A percentile compares a stretch with the other conserved stretches of the same genome.
phyloP scores from a whole-genome alignment of 2,888 invertebrate genomes.

The Nebria salina region DNA sequence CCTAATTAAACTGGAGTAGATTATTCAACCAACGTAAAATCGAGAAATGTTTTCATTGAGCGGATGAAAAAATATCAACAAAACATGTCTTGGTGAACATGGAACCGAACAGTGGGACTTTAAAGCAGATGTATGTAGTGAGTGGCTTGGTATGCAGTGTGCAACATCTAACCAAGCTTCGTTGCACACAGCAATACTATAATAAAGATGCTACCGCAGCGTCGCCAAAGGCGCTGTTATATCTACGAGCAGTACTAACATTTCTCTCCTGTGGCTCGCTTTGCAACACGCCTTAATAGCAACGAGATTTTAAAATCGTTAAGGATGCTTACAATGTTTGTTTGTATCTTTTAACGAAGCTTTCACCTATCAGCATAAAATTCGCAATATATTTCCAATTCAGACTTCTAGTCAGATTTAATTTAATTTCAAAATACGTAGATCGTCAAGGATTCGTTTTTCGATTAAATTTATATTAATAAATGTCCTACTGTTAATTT shows the following conservation, averaged over 20 bases:
- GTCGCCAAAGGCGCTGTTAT: constrained; percentile 13
- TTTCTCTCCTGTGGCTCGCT: neutral
- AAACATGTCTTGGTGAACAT: constrained; percentile 3
- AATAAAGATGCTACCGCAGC: constrained; percentile 18
- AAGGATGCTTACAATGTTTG: neutral
- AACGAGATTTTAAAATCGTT: constrained; percentile 7
- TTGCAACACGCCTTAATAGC: constrained; percentile 8
- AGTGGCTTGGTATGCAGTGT: neutral
- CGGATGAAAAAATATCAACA: neutral
- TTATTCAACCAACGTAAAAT: neutral
- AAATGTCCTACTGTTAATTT: too few relatives aligned
- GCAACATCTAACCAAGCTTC: neutral
- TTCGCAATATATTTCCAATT: neutral
- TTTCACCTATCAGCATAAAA: neutral
- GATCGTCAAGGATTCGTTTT: too few relatives aligned
- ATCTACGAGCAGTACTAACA: neutral
- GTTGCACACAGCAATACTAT: neutral
- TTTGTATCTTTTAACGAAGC: neutral
- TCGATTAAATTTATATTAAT: too few relatives aligned
- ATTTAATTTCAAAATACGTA: neutral
- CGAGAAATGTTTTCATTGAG: neutral
- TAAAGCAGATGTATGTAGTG: constrained; percentile 22
- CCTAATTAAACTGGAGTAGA: neutral
- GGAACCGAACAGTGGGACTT: constrained; percentile 5
- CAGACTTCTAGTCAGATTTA: neutral